These are phyloP conservation scores for Pan paniscus DNA, from an alignment of 2,113 vertebrate genomes.

Conservation along the genomic window DNA sequence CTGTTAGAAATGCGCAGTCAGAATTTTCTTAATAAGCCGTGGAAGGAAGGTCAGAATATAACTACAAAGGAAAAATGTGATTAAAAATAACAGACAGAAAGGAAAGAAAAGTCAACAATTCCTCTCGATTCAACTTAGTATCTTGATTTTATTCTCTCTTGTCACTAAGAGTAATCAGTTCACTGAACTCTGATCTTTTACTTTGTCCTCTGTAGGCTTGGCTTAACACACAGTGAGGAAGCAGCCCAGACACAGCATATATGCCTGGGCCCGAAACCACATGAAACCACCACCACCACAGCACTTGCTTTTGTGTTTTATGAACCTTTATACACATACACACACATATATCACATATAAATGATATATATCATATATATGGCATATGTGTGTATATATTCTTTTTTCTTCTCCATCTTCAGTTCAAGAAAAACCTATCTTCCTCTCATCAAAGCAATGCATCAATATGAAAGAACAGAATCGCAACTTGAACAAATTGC, in stretches of 20 bases:
- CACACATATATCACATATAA: not conserved
- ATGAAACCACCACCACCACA: not conserved
- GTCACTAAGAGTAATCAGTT: not conserved
- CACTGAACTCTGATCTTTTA: not conserved
- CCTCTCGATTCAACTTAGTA: not conserved
- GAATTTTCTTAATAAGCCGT: not conserved
- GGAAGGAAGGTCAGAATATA: not conserved
- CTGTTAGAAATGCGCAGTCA: not conserved
- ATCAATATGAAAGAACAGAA: not conserved
- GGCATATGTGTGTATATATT: not conserved
- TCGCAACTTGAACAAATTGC: not conserved
- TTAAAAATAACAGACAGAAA: not conserved
- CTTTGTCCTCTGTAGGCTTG: fast-evolving
- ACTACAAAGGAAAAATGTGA: not conserved
- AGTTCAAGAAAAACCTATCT: not conserved
- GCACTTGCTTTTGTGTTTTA: not conserved
- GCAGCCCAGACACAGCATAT: not conserved
- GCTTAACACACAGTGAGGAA: not conserved
- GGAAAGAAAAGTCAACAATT: not conserved
- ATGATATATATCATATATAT: not conserved
- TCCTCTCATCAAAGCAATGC: not conserved
- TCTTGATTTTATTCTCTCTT: not conserved
- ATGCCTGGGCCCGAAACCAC: fast-evolving
- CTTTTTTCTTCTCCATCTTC: not conserved
- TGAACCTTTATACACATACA: not conserved